Conservation (phyloP, 2,888 invertebrate genomes). For the Siphonodentalium dalli region DNA sequence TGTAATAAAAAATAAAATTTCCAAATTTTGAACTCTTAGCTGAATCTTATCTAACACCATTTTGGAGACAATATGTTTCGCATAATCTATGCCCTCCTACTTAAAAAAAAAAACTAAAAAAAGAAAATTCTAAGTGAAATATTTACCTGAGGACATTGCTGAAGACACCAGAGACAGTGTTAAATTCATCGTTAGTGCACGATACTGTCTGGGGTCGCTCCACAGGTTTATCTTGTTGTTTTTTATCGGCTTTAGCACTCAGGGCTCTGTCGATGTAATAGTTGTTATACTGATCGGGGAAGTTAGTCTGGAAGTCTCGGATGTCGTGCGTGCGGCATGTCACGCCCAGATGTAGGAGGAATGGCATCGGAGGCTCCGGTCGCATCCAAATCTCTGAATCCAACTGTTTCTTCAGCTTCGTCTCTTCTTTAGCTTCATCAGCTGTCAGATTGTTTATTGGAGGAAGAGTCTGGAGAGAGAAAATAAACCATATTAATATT, state of each 20-base stretch:
- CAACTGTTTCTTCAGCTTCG: slow-evolving; percentile 31
- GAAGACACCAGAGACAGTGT: slow-evolving; percentile 52
- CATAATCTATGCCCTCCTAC: too few relatives aligned
- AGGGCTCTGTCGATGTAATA: slow-evolving; percentile 56
- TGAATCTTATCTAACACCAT: too few relatives aligned
- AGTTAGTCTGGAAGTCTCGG: slow-evolving; percentile 58
- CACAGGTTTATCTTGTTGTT: slow-evolving; percentile 16
- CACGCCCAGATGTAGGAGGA: slow-evolving; percentile 62
- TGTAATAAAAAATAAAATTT: too few relatives aligned
- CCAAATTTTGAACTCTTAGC: too few relatives aligned
- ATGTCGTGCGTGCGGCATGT: slow-evolving; percentile 62
- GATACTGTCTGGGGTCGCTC: slow-evolving; percentile 29
- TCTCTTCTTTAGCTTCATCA: slow-evolving; percentile 44
- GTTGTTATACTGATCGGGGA: slow-evolving; percentile 56
- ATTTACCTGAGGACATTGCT: slow-evolving; percentile 56
- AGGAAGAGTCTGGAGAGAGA: slow-evolving; percentile 53
- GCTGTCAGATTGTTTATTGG: slow-evolving; percentile 55
- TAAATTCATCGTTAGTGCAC: slow-evolving; percentile 50
- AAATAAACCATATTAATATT: too few relatives aligned
- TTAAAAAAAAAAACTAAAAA: background rate
- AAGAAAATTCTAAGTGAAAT: background rate
- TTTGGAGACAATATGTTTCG: too few relatives aligned
- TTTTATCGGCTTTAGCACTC: slow-evolving; percentile 31
- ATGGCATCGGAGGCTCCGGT: slow-evolving; percentile 57
- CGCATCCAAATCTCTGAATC: slow-evolving; percentile 51